Evolutionary conservation across 2,797 vertebrate species (phyloP).

Genomic region (Phalanger gymnotis): DNA sequence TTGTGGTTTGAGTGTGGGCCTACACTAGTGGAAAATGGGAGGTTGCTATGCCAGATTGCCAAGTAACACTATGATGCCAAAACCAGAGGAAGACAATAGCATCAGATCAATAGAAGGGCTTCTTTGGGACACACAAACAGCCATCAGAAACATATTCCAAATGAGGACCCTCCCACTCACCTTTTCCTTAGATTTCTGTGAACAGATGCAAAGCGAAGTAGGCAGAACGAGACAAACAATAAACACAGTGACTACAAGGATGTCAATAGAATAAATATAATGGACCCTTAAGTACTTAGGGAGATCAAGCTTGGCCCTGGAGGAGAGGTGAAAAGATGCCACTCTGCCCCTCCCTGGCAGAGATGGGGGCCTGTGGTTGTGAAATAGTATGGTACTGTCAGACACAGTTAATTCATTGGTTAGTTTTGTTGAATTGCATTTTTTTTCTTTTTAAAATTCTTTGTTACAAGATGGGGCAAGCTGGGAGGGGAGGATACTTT

Average conservation of each 20-base stretch:
- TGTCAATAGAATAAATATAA: neutral
- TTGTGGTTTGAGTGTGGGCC: neutral
- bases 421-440: too few species aligned
- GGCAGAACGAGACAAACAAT: neutral
- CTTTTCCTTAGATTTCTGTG: neutral
- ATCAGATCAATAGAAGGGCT: neutral
- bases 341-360: too few species aligned
- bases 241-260: neutral
- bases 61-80: neutral
- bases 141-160: neutral
- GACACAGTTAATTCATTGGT: neutral
- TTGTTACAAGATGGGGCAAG: neutral
- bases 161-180: neutral
- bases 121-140: neutral
- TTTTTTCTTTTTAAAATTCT: neutral
- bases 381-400: neutral
- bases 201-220: neutral
- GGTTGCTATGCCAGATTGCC: neutral
- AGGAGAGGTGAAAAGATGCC: neutral
- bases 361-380: neutral
- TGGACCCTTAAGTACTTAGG: neutral
- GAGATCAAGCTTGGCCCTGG: neutral
- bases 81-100: neutral
- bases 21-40: neutral
- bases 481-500: neutral